Evolutionary conservation across 2,113 vertebrate species (phyloP).

Genomic region (Ammodytes marinus): DNA sequence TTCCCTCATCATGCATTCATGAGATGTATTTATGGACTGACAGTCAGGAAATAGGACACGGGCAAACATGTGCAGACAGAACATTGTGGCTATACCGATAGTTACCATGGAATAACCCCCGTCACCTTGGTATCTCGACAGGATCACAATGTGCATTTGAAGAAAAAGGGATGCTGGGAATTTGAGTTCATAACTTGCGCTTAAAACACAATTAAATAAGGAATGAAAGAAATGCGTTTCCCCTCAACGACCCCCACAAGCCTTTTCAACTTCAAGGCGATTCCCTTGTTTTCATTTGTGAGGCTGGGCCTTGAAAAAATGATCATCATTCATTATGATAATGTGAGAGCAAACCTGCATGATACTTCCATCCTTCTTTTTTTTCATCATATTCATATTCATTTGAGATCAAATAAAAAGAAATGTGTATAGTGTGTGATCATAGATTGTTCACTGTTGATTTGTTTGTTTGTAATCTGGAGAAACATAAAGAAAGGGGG

Average conservation of each 20-base stretch:
- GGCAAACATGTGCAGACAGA: slow-evolving; percentile 53
- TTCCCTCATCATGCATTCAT: slow-evolving; percentile 69
- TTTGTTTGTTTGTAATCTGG: slow-evolving; percentile 32
- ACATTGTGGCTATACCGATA: slow-evolving; percentile 25
- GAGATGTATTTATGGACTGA: slow-evolving; percentile 69
- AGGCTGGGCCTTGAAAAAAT: slow-evolving; percentile 5
- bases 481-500: background rate
- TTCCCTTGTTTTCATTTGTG: slow-evolving; percentile 4
- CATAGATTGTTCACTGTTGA: slow-evolving; percentile 26
- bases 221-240: background rate
- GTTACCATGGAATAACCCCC: background rate
- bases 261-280: slow-evolving; percentile 19
- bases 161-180: too few species aligned
- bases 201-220: background rate
- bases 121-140: background rate
- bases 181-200: background rate
- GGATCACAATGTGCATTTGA: background rate
- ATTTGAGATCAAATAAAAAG: slow-evolving; percentile 58
- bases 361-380: slow-evolving; percentile 11
- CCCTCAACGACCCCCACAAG: too few species aligned
- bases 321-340: slow-evolving; percentile 24
- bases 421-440: slow-evolving; percentile 46
- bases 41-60: slow-evolving; percentile 62
- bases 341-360: slow-evolving; percentile 47
- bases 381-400: slow-evolving; percentile 11